A percentile compares a stretch with the other conserved stretches of the same genome.
Evolutionary conservation across 1,140 invertebrate genomes (phyloP).

Genomic region (Ceratina calcarata): DNA sequence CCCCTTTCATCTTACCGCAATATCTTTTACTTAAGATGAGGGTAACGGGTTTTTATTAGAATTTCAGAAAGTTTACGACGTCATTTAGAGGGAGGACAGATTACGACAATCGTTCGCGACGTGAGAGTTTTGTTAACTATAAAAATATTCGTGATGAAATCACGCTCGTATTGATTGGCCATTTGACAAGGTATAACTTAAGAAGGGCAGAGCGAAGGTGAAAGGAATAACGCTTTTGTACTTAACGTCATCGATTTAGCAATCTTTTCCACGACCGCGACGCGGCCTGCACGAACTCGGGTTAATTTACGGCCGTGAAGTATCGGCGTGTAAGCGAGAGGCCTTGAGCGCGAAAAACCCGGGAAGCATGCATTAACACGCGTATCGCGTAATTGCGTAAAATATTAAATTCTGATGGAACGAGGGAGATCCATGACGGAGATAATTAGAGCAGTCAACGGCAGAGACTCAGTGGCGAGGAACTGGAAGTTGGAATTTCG

Average conservation of each 20-base stretch:
- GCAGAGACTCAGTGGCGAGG: neutral
- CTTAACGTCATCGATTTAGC: neutral
- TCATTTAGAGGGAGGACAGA: too few relatives aligned
- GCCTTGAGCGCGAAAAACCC: neutral
- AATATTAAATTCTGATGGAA: constrained; percentile 38
- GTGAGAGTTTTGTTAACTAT: too few relatives aligned
- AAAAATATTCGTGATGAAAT: too few relatives aligned
- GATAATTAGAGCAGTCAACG: constrained; percentile 38
- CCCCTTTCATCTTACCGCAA: neutral
- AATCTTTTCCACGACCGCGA: neutral
- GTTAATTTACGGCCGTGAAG: neutral
- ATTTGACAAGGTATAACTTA: too few relatives aligned
- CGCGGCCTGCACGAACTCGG: neutral
- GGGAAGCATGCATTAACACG: constrained; percentile 15
- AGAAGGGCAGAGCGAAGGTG: too few relatives aligned
- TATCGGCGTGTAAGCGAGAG: neutral
- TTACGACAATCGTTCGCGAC: too few relatives aligned
- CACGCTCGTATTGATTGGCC: too few relatives aligned
- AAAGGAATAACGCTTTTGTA: neutral
- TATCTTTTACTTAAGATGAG: neutral
- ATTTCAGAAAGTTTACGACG: too few relatives aligned
- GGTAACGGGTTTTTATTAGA: too few relatives aligned
- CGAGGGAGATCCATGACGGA: constrained; percentile 22
- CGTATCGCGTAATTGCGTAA: constrained; percentile 45
- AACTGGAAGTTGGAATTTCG: constrained; percentile 8